phyloP scores from a whole-genome alignment of 2,888 invertebrate species.

The Sinopyrophorus schimmeli region DNA sequence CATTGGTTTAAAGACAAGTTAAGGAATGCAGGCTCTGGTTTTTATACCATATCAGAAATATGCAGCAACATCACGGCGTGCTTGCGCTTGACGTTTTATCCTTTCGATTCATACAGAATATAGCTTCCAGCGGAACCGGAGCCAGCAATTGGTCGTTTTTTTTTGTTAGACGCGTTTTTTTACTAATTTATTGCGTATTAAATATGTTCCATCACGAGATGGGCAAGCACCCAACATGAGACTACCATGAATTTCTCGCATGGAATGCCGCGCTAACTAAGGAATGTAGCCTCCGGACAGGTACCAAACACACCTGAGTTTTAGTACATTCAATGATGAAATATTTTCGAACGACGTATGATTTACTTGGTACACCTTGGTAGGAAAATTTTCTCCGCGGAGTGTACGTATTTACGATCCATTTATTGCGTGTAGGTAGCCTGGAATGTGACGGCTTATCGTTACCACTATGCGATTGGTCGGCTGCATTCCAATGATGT shows the following conservation, averaged over 20 bases:
- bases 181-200: slow-evolving; percentile 25
- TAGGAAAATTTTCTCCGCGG: slow-evolving; percentile 34
- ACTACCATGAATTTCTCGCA: slow-evolving; percentile 49
- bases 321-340: slow-evolving; percentile 46
- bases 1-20: slow-evolving; percentile 26
- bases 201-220: slow-evolving; percentile 22
- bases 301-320: slow-evolving; percentile 57
- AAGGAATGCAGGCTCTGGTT: slow-evolving; percentile 32
- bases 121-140: slow-evolving; percentile 15
- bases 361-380: slow-evolving; percentile 4
- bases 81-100: slow-evolving; percentile 13
- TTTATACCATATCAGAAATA: slow-evolving; percentile 29
- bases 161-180: slow-evolving; percentile 13
- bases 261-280: slow-evolving; percentile 53
- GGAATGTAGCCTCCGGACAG: slow-evolving; percentile 56
- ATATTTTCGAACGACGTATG: slow-evolving; percentile 30
- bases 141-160: slow-evolving; percentile 10
- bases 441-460: slow-evolving; percentile 25
- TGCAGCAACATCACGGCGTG: slow-evolving; percentile 22
- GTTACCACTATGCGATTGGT: slow-evolving; percentile 37
- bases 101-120: slow-evolving; percentile 18
- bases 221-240: slow-evolving; percentile 24
- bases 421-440: slow-evolving; percentile 36
- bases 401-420: slow-evolving; percentile 48
- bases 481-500: slow-evolving; percentile 54